phyloP scores from a whole-genome alignment of 1,140 invertebrate genomes.

The Grapholita molesta region DNA sequence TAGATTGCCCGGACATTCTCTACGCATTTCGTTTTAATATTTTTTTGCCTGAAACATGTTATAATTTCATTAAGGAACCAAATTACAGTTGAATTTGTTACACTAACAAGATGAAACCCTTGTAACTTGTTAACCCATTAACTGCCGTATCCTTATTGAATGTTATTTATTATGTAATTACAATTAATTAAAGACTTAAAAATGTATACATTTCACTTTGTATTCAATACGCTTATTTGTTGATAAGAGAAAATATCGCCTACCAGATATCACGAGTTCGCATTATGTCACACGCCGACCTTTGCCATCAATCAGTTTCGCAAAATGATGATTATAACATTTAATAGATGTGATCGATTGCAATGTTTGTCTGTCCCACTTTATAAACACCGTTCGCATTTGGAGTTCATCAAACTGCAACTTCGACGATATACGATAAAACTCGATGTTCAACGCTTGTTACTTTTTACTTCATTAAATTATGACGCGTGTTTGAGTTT shows the following conservation, averaged over 20 bases:
- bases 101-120: background rate
- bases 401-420: background rate
- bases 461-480: constrained; percentile 7
- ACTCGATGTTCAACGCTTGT: background rate
- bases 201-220: background rate
- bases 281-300: constrained; percentile 27
- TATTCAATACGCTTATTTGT: background rate
- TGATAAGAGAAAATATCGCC: constrained; percentile 5
- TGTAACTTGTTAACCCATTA: background rate
- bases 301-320: constrained; percentile 51
- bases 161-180: background rate
- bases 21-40: constrained; percentile 38
- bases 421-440: background rate
- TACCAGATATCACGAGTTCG: constrained; percentile 4
- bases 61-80: background rate
- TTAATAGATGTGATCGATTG: constrained; percentile 3
- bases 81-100: background rate
- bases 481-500: constrained; percentile 3
- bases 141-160: background rate
- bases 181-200: background rate
- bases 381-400: background rate
- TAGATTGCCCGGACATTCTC: constrained; percentile 43
- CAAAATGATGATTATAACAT: constrained; percentile 39
- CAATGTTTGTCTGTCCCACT: background rate
- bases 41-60: constrained; percentile 10